Conservation (phyloP, 2,113 vertebrate species). For the Xiphorhynchus elegans region DNA sequence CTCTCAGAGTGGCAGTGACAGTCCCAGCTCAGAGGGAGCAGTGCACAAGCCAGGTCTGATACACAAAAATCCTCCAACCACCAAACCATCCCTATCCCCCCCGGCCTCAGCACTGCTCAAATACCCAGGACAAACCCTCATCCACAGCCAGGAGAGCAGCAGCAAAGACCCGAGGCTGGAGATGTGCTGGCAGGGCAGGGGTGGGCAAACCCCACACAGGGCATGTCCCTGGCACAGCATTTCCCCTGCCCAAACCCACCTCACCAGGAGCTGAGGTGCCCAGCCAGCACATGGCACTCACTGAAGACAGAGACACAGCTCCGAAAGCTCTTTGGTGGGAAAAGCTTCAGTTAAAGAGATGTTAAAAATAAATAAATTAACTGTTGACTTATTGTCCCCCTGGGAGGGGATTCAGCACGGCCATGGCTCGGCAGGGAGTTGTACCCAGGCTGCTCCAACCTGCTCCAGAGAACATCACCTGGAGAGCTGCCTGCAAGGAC, state of each 20-base stretch:
- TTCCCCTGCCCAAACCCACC: not conserved
- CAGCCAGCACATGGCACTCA: not conserved
- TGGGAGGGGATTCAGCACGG: not conserved
- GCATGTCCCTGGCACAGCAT: not conserved
- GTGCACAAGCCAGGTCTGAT: not conserved
- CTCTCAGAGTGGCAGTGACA: accelerated
- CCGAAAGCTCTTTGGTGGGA: not conserved
- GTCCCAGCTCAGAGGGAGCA: not conserved
- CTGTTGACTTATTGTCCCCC: not conserved
- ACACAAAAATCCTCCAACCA: not conserved
- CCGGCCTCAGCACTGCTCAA: accelerated
- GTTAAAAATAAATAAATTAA: not conserved
- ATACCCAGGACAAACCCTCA: not conserved
- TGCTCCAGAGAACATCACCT: accelerated
- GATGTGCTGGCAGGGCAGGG: not conserved
- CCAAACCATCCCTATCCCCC: not conserved
- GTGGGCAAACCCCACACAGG: not conserved
- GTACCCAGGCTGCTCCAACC: not conserved
- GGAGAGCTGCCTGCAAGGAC: not conserved
- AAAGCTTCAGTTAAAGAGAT: not conserved
- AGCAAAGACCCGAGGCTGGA: not conserved
- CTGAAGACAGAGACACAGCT: not conserved
- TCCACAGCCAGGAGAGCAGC: not conserved
- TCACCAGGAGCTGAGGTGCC: not conserved
- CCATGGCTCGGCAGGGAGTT: accelerated